Evolutionary conservation across 2,888 invertebrate genomes (phyloP).

Genomic region (Brachylomia viminalis): DNA sequence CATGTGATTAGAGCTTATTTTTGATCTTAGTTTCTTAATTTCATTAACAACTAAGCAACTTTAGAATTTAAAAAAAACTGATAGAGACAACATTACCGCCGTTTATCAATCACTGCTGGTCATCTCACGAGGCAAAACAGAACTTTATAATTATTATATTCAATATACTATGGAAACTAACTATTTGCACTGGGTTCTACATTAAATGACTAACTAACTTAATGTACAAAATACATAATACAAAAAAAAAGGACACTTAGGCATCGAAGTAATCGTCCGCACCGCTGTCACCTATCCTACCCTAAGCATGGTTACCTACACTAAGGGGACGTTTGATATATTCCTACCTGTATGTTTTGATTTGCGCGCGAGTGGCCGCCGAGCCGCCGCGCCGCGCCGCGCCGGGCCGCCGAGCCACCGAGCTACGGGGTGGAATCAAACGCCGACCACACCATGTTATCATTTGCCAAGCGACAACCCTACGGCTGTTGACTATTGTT

Average conservation of each 20-base stretch:
- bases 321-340: conserved; percentile 79
- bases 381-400: conserved; percentile 1
- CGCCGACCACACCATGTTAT: conserved; percentile 48
- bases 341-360: conserved; percentile 87
- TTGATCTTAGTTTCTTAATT: background rate
- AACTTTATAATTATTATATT: too few species aligned
- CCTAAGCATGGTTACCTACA: conserved; percentile 53
- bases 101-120: background rate
- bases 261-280: too few species aligned
- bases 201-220: too few species aligned
- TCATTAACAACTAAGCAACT: too few species aligned
- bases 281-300: background rate
- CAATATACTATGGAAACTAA: too few species aligned
- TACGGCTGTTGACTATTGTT: conserved; percentile 47
- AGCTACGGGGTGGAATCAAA: conserved; percentile 25
- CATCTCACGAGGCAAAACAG: too few species aligned
- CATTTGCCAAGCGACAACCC: conserved; percentile 58
- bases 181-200: too few species aligned
- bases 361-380: conserved; percentile 71
- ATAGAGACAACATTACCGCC: background rate
- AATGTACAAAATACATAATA: too few species aligned
- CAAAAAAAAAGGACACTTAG: too few species aligned
- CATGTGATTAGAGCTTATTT: background rate
- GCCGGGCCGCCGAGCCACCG: background rate
- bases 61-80: background rate